Percentiles rank a stretch among this genome's conserved stretches.
phyloP scores from a whole-genome alignment of 2,888 invertebrate genomes.

The Toxonevra muliebris region DNA sequence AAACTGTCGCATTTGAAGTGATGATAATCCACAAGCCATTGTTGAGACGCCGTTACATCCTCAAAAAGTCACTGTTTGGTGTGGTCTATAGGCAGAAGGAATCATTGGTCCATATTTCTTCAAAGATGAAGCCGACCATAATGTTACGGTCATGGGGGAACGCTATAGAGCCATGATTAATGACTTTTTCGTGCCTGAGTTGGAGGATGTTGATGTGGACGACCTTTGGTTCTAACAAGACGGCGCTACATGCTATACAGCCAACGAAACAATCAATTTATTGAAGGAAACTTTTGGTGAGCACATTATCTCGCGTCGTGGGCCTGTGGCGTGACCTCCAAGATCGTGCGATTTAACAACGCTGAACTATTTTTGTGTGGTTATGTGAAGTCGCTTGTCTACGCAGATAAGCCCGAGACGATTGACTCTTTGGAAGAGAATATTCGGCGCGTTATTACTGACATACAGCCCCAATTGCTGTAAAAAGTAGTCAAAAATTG shows the following conservation, averaged over 20 bases:
- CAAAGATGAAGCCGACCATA: slow-evolving; percentile 25
- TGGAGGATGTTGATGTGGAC: slow-evolving; percentile 19
- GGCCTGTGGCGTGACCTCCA: neutral
- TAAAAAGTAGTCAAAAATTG: too few relatives aligned
- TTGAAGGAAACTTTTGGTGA: slow-evolving; percentile 26
- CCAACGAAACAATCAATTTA: slow-evolving; percentile 17
- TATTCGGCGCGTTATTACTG: too few relatives aligned
- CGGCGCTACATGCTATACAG: slow-evolving; percentile 23
- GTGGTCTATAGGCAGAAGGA: slow-evolving; percentile 28
- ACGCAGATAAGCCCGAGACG: too few relatives aligned
- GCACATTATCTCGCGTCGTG: slow-evolving; percentile 15
- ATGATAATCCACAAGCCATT: slow-evolving; percentile 8
- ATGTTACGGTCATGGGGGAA: slow-evolving; percentile 25
- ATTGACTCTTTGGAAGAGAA: too few relatives aligned
- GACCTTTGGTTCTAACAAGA: slow-evolving; percentile 26
- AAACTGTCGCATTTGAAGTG: too few relatives aligned
- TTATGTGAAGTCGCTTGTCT: too few relatives aligned
- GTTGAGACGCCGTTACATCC: slow-evolving; percentile 22
- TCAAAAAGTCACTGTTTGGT: slow-evolving; percentile 31
- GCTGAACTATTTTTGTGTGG: too few relatives aligned
- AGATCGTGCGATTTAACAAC: slow-evolving; percentile 1
- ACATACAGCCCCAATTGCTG: too few relatives aligned
- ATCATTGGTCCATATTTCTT: slow-evolving; percentile 24
- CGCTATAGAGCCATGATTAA: slow-evolving; percentile 19
- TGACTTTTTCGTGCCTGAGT: slow-evolving; percentile 26